Base-by-base conservation (phyloP, 2,113 vertebrate genomes). In the Vireo altiloquus region DNA sequence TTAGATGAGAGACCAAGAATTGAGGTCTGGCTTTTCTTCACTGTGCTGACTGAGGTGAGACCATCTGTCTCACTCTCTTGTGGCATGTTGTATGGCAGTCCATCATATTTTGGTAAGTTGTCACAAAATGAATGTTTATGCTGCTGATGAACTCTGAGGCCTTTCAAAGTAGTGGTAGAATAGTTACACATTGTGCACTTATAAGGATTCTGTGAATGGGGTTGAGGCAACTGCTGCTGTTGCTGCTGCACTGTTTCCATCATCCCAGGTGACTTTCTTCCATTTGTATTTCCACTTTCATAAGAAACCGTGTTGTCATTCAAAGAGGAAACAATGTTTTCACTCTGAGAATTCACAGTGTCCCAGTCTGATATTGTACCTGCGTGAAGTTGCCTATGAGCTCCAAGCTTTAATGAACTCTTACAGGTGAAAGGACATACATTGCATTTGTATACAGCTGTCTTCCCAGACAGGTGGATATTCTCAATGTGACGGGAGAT, bases 61-160 rank as follows among this genome's bases (percentile, higher is more conserved):
- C 94, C 95, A 59, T 99, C 99, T 1, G 95, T 96, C 90, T 99
- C 98, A 6, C 97, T 97, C 72, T 99, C 99, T 82, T 98, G 98
- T 66, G 98, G 98, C 35, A 98, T 97, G 80, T 97, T 98, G 64
- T 97, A 94, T 82, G 98, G 97, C 39, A 94, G 97, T 61, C 98
- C 98, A 95, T 98, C 98, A 39, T 97, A 98, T 91, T 98, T 97
- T 97, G 99, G 98, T 92, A 99, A 97, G 95, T 99, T 99, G 96
- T 99, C 99, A 76, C 99, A 99, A 97, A 99, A 99, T 4, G 99
- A 99, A 92, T 99, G 99, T 94, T 99, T 99, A 94, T 99, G 99
- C 96, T 99, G 99, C 97, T 99, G 99, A 98, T 99, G 99, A 96
- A 99, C 99, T 93, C 99, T 97, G 70, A 99, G 98, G 88, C 99